These are phyloP conservation scores for Polyergus mexicanus DNA, from an alignment of 1,140 invertebrate genomes.

Conservation along the genomic window DNA sequence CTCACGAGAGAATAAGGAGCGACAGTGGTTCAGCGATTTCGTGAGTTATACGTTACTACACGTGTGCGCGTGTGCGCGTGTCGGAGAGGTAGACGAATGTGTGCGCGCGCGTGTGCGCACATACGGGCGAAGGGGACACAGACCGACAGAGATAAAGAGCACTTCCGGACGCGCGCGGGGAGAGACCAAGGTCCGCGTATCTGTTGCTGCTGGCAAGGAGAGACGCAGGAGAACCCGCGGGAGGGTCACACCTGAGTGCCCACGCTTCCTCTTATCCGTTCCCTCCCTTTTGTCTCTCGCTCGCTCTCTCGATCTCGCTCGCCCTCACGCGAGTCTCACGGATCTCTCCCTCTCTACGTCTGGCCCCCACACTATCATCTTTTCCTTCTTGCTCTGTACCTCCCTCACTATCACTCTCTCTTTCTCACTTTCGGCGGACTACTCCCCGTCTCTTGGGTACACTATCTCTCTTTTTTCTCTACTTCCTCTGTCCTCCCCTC, in stretches of 20 bases:
- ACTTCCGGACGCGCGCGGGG: conserved; percentile 84
- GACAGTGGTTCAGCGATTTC: conserved; percentile 28
- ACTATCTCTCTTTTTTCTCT: conserved; percentile 65
- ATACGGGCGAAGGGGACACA: conserved; percentile 82
- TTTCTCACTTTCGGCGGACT: conserved; percentile 52
- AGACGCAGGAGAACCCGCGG: conserved; percentile 83
- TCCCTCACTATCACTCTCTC: neutral
- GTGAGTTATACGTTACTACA: conserved; percentile 31
- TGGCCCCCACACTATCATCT: conserved; percentile 36
- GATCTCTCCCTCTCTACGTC: conserved; percentile 51
- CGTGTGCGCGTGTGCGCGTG: neutral
- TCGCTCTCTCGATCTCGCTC: conserved; percentile 61
- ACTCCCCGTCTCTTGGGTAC: conserved; percentile 69
- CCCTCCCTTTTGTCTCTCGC: conserved; percentile 72
- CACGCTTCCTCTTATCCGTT: conserved; percentile 86
- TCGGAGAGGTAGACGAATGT: neutral
- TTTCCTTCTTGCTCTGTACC: conserved; percentile 5
- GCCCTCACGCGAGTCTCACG: conserved; percentile 53
- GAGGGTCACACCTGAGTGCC: conserved; percentile 86
- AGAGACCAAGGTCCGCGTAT: conserved; percentile 80
- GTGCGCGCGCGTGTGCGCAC: conserved; percentile 29
- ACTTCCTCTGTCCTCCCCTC: conserved; percentile 60
- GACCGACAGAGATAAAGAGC: conserved; percentile 86
- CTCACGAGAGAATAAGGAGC: conserved; percentile 22
- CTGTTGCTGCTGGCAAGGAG: conserved; percentile 77